Evolutionary conservation across 2,888 invertebrate genomes (phyloP).

Genomic region (Fabriciana adippe): DNA sequence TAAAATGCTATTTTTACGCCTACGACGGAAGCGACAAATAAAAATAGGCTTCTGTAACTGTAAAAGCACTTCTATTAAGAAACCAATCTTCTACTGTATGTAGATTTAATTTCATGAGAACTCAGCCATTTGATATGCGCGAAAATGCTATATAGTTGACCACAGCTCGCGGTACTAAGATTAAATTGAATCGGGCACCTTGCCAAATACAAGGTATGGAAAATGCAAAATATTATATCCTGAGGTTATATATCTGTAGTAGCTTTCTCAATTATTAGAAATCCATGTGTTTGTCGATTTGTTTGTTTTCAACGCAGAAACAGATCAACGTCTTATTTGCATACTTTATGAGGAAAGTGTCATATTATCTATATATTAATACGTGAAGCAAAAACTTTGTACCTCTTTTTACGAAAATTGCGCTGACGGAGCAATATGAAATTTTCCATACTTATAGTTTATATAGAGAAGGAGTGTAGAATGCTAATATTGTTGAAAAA

Average conservation of each 20-base stretch:
- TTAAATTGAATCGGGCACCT: constrained; percentile 72
- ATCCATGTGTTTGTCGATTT: not conserved
- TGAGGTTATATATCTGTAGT: constrained; percentile 54
- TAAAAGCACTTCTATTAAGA: not conserved
- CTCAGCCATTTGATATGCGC: constrained; percentile 48
- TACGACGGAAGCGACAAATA: no score
- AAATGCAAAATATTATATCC: constrained; percentile 75
- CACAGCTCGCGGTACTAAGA: constrained; percentile 71
- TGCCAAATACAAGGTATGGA: constrained; percentile 61
- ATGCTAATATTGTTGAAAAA: no score
- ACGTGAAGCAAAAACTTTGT: no score
- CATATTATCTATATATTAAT: no score
- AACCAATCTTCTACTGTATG: constrained; percentile 42
- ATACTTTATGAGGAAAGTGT: no score
- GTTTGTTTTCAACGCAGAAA: not conserved
- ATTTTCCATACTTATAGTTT: no score
- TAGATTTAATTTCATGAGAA: constrained; percentile 57
- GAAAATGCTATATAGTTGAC: constrained; percentile 61
- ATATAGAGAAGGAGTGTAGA: no score
- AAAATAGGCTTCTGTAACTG: no score
- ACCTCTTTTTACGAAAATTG: no score
- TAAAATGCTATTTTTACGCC: no score
- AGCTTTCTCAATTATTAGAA: constrained; percentile 6
- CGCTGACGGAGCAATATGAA: no score
- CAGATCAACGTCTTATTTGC: not conserved